Evolutionary conservation across 2,888 invertebrate genomes (phyloP).

Genomic region (Plutella xylostella): DNA sequence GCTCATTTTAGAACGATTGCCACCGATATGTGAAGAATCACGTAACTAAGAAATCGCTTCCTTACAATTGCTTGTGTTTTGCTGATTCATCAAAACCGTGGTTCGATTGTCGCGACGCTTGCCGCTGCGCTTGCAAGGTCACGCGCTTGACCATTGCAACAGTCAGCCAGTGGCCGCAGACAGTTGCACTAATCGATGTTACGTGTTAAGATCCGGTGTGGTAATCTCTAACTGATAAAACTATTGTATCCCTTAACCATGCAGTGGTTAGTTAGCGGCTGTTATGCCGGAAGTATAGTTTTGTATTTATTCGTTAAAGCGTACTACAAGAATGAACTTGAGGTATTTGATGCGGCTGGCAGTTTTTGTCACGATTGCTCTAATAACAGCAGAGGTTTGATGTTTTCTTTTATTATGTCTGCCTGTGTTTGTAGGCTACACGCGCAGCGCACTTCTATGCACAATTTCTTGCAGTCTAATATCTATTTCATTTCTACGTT

Average conservation of each 20-base stretch:
- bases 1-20: conserved; percentile 33
- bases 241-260: conserved; percentile 21
- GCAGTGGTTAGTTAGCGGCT: conserved; percentile 42
- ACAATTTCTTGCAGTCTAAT: no score
- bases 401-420: conserved; percentile 6
- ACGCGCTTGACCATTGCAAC: background rate
- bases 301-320: conserved; percentile 37
- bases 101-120: conserved; percentile 1
- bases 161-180: conserved; percentile 19
- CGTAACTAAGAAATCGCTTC: conserved; percentile 26
- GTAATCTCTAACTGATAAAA: conserved; percentile 11
- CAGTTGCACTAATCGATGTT: conserved; percentile 30
- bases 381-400: conserved; percentile 37
- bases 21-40: conserved; percentile 23
- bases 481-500: no score
- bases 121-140: background rate
- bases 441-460: no score
- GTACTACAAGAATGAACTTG: conserved; percentile 53
- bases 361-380: conserved; percentile 24
- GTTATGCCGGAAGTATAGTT: conserved; percentile 43
- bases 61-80: conserved; percentile 12
- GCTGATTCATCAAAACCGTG: conserved; percentile 24
- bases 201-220: conserved; percentile 21
- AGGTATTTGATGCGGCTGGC: conserved; percentile 27
- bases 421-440: no score